Conservation (phyloP, 2,113 vertebrate genomes). For the Lepisosteus osseus region DNA sequence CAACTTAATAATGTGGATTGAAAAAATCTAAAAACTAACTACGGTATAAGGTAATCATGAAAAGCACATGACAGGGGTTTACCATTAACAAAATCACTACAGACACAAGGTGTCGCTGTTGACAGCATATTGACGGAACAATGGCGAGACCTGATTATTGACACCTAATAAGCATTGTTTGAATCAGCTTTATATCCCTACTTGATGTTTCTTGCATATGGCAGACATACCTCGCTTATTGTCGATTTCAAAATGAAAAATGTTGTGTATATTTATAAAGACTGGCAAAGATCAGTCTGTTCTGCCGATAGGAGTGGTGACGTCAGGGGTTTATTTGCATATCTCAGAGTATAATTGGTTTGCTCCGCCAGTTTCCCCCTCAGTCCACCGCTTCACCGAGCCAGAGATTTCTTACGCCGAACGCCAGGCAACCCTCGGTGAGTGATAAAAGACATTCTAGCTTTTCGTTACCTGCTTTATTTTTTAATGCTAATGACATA, state of each 20-base stretch:
- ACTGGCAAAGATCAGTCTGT: neutral
- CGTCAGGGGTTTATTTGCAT: slow-evolving; percentile 51
- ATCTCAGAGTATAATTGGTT: slow-evolving; percentile 42
- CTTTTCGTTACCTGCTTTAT: neutral
- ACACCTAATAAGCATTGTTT: no score
- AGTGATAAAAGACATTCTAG: slow-evolving; percentile 13
- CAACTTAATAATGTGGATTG: no score
- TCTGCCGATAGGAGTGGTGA: slow-evolving; percentile 12
- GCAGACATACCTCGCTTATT: no score
- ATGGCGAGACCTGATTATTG: no score
- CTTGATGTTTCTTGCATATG: no score
- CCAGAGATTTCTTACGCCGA: neutral
- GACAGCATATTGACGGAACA: neutral
- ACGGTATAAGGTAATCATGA: no score
- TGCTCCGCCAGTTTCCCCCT: neutral
- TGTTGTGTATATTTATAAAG: no score
- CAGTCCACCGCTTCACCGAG: slow-evolving; percentile 28
- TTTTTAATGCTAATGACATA: neutral
- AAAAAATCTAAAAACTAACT: no score
- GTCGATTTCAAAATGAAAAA: no score
- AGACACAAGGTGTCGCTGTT: slow-evolving; percentile 41
- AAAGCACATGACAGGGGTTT: no score
- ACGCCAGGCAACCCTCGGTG: slow-evolving; percentile 18
- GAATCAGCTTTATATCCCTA: no score
- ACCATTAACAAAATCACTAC: neutral